These are phyloP conservation scores for Linnaemya vulpina DNA, from an alignment of 2,888 invertebrate species.

Conservation along the genomic window DNA sequence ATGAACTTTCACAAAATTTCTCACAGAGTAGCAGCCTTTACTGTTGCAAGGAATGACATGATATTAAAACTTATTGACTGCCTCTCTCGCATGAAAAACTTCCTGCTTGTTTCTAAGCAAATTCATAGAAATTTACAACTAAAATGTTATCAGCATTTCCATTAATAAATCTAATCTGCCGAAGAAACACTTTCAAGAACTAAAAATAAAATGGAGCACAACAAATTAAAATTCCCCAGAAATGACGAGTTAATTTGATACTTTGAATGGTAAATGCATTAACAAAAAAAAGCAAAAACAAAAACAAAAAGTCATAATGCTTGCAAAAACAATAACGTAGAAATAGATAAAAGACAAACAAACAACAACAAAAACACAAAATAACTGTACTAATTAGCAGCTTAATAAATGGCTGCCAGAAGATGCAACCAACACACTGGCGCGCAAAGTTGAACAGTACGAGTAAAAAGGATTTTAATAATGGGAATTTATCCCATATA, in stretches of 20 bases:
- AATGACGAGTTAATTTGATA: slow-evolving; percentile 70
- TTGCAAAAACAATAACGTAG: slow-evolving; percentile 37
- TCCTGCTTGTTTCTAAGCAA: background rate
- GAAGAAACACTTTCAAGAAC: slow-evolving; percentile 43
- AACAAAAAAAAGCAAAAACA: too few relatives aligned
- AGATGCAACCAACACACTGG: background rate
- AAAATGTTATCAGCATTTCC: slow-evolving; percentile 6
- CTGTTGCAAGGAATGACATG: too few relatives aligned
- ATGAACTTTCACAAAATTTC: too few relatives aligned
- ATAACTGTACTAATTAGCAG: slow-evolving; percentile 56
- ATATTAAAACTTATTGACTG: background rate
- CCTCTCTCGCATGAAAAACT: background rate
- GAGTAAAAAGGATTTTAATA: slow-evolving; percentile 21
- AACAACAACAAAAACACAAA: slow-evolving; percentile 28
- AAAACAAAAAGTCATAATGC: slow-evolving; percentile 38
- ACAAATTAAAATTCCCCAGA: slow-evolving; percentile 65
- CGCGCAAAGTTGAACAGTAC: background rate
- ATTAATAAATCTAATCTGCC: slow-evolving; percentile 32
- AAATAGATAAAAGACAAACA: slow-evolving; percentile 44
- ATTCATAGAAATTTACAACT: background rate
- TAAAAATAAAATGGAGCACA: slow-evolving; percentile 50
- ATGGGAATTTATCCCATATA: slow-evolving; percentile 10
- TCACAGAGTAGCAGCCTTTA: too few relatives aligned
- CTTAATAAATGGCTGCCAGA: slow-evolving; percentile 26
- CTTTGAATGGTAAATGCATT: slow-evolving; percentile 71